Conservation (phyloP, 2,888 invertebrate genomes). For the Toxonevra muliebris region DNA sequence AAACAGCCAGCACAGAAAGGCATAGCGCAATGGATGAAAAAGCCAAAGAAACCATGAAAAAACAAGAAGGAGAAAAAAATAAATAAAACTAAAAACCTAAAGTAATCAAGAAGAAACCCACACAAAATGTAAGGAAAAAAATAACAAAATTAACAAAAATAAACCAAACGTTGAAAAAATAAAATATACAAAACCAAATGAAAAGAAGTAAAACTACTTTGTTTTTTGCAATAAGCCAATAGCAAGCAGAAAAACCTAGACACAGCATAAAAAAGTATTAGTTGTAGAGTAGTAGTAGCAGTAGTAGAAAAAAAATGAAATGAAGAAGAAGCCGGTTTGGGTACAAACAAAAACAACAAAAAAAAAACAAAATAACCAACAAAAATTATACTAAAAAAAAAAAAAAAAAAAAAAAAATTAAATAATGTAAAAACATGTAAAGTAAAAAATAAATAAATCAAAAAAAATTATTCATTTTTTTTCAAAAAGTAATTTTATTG, state of each 20-base stretch:
- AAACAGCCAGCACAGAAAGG: too few relatives aligned
- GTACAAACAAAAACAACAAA: not conserved
- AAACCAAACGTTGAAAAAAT: not conserved
- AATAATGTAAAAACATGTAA: not conserved
- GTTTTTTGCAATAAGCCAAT: not conserved
- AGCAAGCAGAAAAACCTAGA: not conserved
- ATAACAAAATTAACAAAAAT: not conserved
- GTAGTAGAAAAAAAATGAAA: too few relatives aligned
- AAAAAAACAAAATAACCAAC: not conserved
- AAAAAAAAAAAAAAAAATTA: not conserved
- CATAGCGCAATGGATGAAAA: too few relatives aligned
- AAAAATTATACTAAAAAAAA: not conserved
- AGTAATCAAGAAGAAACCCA: not conserved
- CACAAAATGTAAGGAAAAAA: not conserved
- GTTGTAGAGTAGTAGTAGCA: too few relatives aligned
- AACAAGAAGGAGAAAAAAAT: too few relatives aligned
- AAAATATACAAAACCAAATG: not conserved
- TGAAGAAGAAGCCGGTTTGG: too few relatives aligned
- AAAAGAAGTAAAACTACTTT: not conserved
- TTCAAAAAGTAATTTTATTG: not conserved
- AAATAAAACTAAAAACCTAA: too few relatives aligned
- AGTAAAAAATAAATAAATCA: not conserved
- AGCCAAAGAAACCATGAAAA: too few relatives aligned
- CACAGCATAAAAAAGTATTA: too few relatives aligned
- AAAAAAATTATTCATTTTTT: not conserved